Conservation (phyloP, 2,113 vertebrate genomes). For the Vulpes lagopus region DNA sequence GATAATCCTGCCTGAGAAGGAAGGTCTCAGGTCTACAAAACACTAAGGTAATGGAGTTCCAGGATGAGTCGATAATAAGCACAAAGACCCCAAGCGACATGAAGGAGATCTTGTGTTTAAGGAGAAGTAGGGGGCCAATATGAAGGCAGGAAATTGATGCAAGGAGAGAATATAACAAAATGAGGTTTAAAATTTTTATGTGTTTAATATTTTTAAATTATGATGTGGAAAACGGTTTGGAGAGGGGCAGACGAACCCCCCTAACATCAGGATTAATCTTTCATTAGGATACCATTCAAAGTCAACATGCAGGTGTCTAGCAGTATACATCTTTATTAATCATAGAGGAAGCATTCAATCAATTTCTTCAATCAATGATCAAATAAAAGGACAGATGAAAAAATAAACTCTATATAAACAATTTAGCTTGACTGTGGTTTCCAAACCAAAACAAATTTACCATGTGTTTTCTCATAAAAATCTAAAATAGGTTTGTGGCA, state of each 20-base stretch:
- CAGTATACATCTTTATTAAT: slow-evolving; percentile 27
- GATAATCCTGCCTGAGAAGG: background rate
- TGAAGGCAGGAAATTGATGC: background rate
- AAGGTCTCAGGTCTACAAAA: background rate
- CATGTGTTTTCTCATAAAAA: background rate
- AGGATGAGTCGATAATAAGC: background rate
- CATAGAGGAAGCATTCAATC: background rate
- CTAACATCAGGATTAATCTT: background rate
- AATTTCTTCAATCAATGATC: slow-evolving; percentile 37
- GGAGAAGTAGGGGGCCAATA: background rate
- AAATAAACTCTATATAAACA: background rate
- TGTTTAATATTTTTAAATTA: background rate
- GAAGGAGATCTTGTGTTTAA: background rate
- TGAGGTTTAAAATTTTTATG: background rate
- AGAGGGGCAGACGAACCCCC: background rate
- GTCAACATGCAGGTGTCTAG: background rate
- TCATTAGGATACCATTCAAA: slow-evolving; percentile 15
- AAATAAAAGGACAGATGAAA: slow-evolving; percentile 46
- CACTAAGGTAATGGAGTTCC: background rate
- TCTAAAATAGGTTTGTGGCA: background rate
- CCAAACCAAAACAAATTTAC: slow-evolving; percentile 11
- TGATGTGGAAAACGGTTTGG: background rate
- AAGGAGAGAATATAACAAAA: background rate
- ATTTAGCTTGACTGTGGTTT: slow-evolving; percentile 29
- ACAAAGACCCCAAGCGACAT: background rate